Evolutionary conservation across 2,113 vertebrate genomes (phyloP).

Genomic region (Pangasianodon gigas): DNA sequence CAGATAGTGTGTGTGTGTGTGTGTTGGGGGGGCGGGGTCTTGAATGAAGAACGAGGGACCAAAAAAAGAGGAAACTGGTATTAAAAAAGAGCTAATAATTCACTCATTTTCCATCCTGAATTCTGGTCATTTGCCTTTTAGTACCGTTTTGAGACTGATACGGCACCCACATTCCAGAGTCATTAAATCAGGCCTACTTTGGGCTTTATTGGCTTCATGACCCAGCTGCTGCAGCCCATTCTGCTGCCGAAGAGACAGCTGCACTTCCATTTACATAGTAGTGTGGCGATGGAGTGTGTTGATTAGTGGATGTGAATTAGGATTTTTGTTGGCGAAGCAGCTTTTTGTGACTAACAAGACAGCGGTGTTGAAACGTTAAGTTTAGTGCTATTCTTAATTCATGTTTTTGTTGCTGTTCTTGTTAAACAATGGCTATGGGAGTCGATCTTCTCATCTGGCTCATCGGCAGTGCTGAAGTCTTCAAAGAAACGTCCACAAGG

Average conservation of each 20-base stretch:
- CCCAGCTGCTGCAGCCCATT: constrained; percentile 14
- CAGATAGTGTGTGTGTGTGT: not conserved
- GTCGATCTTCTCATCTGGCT: not conserved
- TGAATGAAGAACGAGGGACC: not conserved
- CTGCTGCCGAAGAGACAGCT: constrained; percentile 14
- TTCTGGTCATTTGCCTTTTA: constrained; percentile 64
- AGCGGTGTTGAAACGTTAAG: not conserved
- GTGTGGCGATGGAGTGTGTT: not conserved
- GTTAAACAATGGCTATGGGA: not conserved
- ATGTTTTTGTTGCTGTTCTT: not conserved
- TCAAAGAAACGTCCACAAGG: constrained; percentile 51
- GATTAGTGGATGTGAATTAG: not conserved
- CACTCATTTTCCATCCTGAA: constrained; percentile 62
- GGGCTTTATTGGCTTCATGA: constrained; percentile 30
- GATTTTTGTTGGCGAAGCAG: not conserved
- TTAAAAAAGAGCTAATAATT: constrained; percentile 58
- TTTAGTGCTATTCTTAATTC: not conserved
- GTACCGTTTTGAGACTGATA: constrained; percentile 50
- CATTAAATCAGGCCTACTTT: constrained; percentile 34
- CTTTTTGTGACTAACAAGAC: constrained; percentile 5
- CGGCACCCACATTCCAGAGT: constrained; percentile 40
- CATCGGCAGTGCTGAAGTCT: not conserved
- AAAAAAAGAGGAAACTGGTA: not conserved
- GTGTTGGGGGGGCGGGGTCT: not conserved
- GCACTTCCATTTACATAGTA: constrained; percentile 9